These are phyloP conservation scores for Leistus spinibarbis DNA, from an alignment of 2,888 invertebrate species.

Conservation along the genomic window DNA sequence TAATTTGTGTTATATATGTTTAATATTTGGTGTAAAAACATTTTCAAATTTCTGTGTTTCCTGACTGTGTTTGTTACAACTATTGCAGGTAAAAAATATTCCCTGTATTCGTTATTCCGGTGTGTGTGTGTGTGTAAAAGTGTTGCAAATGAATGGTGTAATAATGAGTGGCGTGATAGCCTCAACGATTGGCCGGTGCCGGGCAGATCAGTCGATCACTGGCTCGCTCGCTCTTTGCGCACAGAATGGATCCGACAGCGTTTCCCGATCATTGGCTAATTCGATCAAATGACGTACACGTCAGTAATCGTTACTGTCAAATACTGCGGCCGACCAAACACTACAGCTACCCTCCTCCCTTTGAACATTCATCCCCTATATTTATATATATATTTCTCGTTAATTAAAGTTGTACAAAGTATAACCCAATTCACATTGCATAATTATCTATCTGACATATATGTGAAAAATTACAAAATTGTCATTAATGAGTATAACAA, in stretches of 20 bases:
- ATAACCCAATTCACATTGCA: neutral
- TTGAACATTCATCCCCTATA: neutral
- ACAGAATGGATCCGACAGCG: conserved; percentile 10
- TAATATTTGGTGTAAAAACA: neutral
- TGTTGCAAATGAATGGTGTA: neutral
- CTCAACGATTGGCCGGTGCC: neutral
- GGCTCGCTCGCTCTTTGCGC: neutral
- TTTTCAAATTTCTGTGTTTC: neutral
- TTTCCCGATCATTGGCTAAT: conserved; percentile 9
- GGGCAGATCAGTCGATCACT: neutral
- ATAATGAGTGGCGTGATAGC: neutral
- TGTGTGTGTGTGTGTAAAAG: neutral
- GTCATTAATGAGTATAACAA: neutral
- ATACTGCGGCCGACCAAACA: neutral
- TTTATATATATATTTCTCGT: neutral
- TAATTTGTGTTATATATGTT: neutral
- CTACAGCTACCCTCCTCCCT: neutral
- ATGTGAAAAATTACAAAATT: neutral
- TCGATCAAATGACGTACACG: conserved; percentile 14
- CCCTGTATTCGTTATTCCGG: neutral
- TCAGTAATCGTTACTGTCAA: conserved; percentile 30
- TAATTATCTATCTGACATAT: neutral
- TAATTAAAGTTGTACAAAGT: too few relatives aligned
- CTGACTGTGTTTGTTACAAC: neutral
- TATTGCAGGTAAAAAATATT: neutral